Evolutionary conservation across 2,888 invertebrate genomes (phyloP).

Genomic region (Bruchidius siliquastri): DNA sequence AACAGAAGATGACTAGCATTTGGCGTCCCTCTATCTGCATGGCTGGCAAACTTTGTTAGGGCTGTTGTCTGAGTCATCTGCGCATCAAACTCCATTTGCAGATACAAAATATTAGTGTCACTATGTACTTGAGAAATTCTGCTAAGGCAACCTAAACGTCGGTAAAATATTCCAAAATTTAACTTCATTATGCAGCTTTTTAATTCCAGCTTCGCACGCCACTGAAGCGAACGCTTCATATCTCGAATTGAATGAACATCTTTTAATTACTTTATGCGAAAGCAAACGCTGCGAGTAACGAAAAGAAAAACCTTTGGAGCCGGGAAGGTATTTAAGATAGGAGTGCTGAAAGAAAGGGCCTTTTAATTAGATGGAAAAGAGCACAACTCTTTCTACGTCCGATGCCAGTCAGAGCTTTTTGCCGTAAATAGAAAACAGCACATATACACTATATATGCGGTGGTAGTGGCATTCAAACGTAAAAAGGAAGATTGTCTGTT

Average conservation of each 20-base stretch:
- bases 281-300: not conserved
- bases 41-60: too few relatives aligned
- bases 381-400: not conserved
- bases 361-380: constrained; percentile 1
- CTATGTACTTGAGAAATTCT: too few relatives aligned
- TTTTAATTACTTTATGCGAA: constrained; percentile 22
- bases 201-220: not conserved
- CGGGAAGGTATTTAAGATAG: not conserved
- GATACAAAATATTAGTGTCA: too few relatives aligned
- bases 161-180: too few relatives aligned
- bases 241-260: constrained; percentile 22
- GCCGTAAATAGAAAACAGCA: not conserved
- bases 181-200: too few relatives aligned
- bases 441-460: not conserved
- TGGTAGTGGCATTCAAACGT: not conserved
- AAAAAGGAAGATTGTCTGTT: not conserved
- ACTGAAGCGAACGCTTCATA: constrained; percentile 10
- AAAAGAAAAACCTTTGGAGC: not conserved
- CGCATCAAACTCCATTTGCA: too few relatives aligned
- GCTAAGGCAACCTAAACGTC: too few relatives aligned
- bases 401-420: not conserved
- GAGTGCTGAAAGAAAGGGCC: not conserved
- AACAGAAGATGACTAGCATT: too few relatives aligned
- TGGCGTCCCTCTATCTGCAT: too few relatives aligned
- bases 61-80: too few relatives aligned